Base-by-base conservation (phyloP, 1,140 invertebrate species). In the Artemia franciscana region DNA sequence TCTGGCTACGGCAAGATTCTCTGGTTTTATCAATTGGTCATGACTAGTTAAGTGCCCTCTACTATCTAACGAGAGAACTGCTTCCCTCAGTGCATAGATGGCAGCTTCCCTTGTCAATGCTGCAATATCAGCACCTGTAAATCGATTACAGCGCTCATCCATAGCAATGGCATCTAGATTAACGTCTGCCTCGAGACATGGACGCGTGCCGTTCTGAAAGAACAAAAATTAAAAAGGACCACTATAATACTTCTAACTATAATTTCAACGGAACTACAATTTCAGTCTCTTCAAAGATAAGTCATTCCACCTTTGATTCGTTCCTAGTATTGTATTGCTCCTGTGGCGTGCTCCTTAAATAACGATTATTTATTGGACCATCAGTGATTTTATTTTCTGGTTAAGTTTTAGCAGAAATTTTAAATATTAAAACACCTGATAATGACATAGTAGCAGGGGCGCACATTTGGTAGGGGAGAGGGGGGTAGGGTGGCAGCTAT, bases 41-140 rank as follows among this genome's bases (percentile, higher is more conserved):
- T 71, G 18, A 60, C 60, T 12, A 68, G 63, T 68, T 60, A 51
- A 68, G 61, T 61, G 65, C 66, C 26, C 23, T 59, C 28, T 61
- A 12, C 69, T 61, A 3, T 63, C 67, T 24, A 70, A 69, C 9
- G 71, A 70, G 59, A 64, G 59, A 2, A 84, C 77, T 65, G 80
- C 73, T 68, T 86, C 79, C 64, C 81, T 83, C 5, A 94, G 71
- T 5, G 87, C 82, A 68, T 82, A 77, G 61, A 85, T 78, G 0
- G 84, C 82, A 0, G 91, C 86, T 74, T 91, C 87, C 66, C 84
- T 78, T 0, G 93, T 80, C 24, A 94, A 73, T 24, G 88, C 86
- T 18, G 86, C 84, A 28, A 98, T 75, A 78, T 98, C 94, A 15
- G 93, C 93, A 60, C 93, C 93, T 2, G 88, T 91, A 66, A 84